Evolutionary conservation across 2,888 invertebrate species (phyloP), one percentile per base, ranked within the genome.

Genomic region (Cataglyphis livida): DNA sequence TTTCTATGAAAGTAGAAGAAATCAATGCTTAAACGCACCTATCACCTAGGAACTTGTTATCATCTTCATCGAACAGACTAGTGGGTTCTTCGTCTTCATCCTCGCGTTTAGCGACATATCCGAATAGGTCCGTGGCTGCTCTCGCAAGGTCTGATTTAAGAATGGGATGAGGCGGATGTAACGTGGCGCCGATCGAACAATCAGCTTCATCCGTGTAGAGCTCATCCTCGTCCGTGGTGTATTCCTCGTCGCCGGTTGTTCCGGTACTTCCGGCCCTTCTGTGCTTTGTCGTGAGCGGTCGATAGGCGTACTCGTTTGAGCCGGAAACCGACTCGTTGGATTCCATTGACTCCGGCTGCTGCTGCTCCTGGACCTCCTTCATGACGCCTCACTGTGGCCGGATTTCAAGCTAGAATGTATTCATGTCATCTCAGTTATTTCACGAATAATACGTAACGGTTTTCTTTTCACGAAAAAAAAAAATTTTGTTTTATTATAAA

Each of bases 181-280:
- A 76, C 65, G 89, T 87, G 9, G 89, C 79, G 32, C 91, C 90
- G 38, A 28, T 76, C 25, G 78, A 48, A 51, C 85, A 81, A 87
- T 95, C 95, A 3, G 94, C 93, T 85, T 95, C 95, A 86, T 95
- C 95, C n/a, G 93, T 92, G 78, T 92, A 93, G 0, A 93, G 86
- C 81, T 95, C 95, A 87, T 95, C 95, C 85, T 95, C 95, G 89
- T 95, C 95, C 25, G 95, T 95, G 3, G 95, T 95, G 90, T 95
- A 95, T 61, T 95, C 95, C 90, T 95, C 95, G 90, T 95, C 95
- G 2, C 95, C 95, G 18, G 95, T 95, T 12, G 95, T 95, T 1
- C 95, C 95, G 25, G 95, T 95, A 18, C 95, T 95, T 4, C 94
- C 94, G 32, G 94, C 94, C 41, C 94, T 89, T 48, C 93, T 86